Base-by-base conservation (phyloP, 2,113 vertebrate species). In the Trichomycterus rosablanca region DNA sequence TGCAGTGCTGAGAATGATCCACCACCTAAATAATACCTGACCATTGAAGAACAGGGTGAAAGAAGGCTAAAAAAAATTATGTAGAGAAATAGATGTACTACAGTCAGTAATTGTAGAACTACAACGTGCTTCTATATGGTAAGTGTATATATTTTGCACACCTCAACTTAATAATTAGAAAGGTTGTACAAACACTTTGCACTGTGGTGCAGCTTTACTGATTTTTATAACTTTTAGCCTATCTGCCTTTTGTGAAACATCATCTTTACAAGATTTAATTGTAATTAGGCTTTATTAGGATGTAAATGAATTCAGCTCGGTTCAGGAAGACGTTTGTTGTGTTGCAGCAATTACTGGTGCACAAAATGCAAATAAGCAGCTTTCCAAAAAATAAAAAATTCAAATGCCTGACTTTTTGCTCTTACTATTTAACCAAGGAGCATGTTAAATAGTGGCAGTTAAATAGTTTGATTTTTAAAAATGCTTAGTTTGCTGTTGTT, bases 261-360 rank as follows among this genome's bases (percentile, higher is more conserved):
- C 37, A 3, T 11, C 15, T 51, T 42, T n/a, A 23, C 34, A 68
- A 62, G 42, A 30, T 62, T 49, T 23, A 56, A 69, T 43, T 52
- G 22, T 52, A 63, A 63, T 63, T n/a, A 59, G 30, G 54, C 18
- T 42, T 55, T 11, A 66, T 65, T 59, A 45, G 34, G 23, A 40
- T 61, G 58, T 45, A 45, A 67, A 71, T 52, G 11, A 63, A 50
- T 62, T 62, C 57, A 44, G 46, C 39, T 52, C 43, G 37, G 42
- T 60, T 35, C 18, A 39, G 30, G 19, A 59, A 53, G 19, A 3
- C 60, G 12, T 62, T 55, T 37, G 46, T 50, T 57, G 44, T 42
- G 50, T 63, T 79, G 77, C 34, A 40, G 76, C 68, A 80, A 78
- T 82, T 83, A 77, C 42, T 76, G 62, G 58, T 54, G 39, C 79